A percentile compares a stretch with the other conserved stretches of the same genome.
phyloP scores from a whole-genome alignment of 2,113 vertebrate genomes.

The Thunnus thynnus region DNA sequence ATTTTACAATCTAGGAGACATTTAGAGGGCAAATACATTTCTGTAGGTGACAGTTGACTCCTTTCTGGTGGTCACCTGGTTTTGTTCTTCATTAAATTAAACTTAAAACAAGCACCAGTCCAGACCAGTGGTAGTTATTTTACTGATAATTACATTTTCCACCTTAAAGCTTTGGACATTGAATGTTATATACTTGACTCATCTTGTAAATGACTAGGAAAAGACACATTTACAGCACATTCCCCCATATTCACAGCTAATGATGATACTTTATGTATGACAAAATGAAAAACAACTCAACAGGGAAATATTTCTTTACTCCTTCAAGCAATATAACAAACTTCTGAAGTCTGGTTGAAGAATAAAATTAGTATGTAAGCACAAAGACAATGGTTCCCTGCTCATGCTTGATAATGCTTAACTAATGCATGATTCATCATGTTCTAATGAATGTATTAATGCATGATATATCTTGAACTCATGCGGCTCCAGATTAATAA shows the following conservation, averaged over 20 bases:
- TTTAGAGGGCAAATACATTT: too few species aligned
- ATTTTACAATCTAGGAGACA: not conserved
- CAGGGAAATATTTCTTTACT: not conserved
- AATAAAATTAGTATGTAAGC: not conserved
- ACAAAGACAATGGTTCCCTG: not conserved
- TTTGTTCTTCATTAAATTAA: too few species aligned
- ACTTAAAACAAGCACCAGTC: too few species aligned
- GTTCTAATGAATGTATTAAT: constrained; percentile 8
- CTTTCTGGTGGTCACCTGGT: too few species aligned
- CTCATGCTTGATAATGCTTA: constrained; percentile 15
- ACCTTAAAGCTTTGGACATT: too few species aligned
- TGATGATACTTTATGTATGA: not conserved
- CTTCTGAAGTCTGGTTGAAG: not conserved
- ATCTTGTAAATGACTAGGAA: too few species aligned
- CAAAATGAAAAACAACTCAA: not conserved
- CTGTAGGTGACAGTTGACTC: too few species aligned
- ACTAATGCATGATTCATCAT: constrained; percentile 32
- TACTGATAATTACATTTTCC: too few species aligned
- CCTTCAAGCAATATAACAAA: not conserved
- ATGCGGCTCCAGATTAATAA: constrained; percentile 12
- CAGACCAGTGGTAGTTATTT: too few species aligned
- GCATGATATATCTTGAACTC: constrained; percentile 12
- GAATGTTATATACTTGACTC: too few species aligned
- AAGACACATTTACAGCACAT: too few species aligned
- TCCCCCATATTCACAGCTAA: not conserved